Conservation (phyloP, 2,113 vertebrate genomes). For the Vulpes ferrilata region DNA sequence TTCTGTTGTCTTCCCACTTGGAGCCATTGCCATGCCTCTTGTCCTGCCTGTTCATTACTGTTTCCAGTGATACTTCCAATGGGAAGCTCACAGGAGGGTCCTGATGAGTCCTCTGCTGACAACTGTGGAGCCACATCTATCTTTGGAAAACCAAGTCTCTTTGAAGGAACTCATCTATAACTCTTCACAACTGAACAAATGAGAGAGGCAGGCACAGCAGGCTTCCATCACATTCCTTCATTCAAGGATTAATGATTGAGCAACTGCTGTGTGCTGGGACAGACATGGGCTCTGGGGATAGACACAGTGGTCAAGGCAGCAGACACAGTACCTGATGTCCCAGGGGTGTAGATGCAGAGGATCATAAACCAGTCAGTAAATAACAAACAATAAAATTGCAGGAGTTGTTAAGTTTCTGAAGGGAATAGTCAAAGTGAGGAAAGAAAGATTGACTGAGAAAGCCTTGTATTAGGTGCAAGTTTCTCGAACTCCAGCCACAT, state of each 20-base stretch:
- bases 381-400: neutral
- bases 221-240: neutral
- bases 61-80: neutral
- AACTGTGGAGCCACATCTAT: neutral
- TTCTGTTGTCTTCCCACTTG: too few relatives aligned
- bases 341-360: neutral
- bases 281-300: neutral
- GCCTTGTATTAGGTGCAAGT: fast-evolving
- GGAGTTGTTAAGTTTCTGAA: neutral
- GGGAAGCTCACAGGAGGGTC: fast-evolving
- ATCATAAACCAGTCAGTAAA: neutral
- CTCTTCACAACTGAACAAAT: neutral
- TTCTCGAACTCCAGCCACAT: neutral
- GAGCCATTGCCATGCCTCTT: neutral
- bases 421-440: neutral
- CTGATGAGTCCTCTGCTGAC: neutral
- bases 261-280: neutral
- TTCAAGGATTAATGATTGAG: neutral
- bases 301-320: neutral
- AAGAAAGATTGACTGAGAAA: neutral
- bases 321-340: fast-evolving
- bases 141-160: neutral
- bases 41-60: fast-evolving
- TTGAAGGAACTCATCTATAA: neutral
- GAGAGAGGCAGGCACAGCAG: neutral